Conservation (phyloP, 2,113 vertebrate genomes). For the Platysteira castanea region DNA sequence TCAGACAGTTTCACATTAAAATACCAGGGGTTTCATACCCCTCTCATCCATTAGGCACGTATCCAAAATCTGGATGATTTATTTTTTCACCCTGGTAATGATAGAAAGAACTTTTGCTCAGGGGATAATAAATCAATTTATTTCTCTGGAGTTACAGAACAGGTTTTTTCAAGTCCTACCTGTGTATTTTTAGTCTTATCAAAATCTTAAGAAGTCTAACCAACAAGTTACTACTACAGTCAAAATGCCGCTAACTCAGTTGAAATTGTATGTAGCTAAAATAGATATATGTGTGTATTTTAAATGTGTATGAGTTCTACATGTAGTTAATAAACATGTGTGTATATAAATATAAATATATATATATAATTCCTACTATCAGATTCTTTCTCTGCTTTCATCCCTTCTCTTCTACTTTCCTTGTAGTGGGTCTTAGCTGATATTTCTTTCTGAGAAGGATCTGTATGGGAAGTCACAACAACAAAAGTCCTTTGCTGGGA, state of each 20-base stretch:
- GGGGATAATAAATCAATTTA: background rate
- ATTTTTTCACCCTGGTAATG: background rate
- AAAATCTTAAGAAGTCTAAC: background rate
- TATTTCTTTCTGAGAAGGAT: background rate
- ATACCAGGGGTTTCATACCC: background rate
- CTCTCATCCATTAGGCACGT: background rate
- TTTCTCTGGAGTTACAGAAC: background rate
- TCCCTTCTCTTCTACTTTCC: background rate
- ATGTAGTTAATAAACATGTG: background rate
- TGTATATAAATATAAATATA: too few species aligned
- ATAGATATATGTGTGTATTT: background rate
- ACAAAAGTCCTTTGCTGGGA: fast-evolving
- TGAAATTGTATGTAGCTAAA: background rate
- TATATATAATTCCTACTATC: background rate
- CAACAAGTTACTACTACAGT: background rate
- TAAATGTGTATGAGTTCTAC: background rate
- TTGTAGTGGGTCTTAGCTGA: background rate
- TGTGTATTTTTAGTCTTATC: background rate
- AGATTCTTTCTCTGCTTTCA: background rate
- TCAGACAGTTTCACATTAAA: background rate
- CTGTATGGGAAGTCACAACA: background rate
- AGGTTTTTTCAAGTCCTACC: background rate
- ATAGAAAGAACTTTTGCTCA: background rate
- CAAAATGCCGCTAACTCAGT: fast-evolving
- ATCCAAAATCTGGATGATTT: background rate